These are phyloP conservation scores for Diabrotica undecimpunctata DNA, from an alignment of 1,140 invertebrate genomes.

Conservation along the genomic window DNA sequence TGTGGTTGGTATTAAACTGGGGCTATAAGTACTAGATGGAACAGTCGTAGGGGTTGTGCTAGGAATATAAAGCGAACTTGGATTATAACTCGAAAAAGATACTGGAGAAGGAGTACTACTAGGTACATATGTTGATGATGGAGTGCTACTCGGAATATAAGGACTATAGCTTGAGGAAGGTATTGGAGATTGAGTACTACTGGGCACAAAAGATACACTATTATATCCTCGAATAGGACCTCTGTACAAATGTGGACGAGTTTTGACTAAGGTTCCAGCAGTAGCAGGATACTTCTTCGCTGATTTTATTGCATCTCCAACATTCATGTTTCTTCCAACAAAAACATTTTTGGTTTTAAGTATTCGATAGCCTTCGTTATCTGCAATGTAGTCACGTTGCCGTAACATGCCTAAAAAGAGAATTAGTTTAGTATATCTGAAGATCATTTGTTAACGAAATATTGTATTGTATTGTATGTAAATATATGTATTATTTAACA, in stretches of 20 bases:
- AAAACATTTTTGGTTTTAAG: slow-evolving; percentile 75
- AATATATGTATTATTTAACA: too few relatives aligned
- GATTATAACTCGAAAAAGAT: slow-evolving; percentile 7
- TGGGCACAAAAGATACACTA: slow-evolving; percentile 1
- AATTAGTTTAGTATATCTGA: not conserved
- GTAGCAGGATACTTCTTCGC: slow-evolving; percentile 67
- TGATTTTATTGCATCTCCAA: slow-evolving; percentile 63
- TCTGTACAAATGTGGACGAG: not conserved
- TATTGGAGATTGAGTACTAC: slow-evolving; percentile 22
- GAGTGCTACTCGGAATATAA: not conserved
- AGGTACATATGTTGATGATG: not conserved
- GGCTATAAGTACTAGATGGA: too few relatives aligned
- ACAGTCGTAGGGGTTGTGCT: too few relatives aligned
- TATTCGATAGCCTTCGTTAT: slow-evolving; percentile 73
- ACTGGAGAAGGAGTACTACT: slow-evolving; percentile 1
- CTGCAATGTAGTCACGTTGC: slow-evolving; percentile 83
- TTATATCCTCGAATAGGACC: slow-evolving; percentile 20
- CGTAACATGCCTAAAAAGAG: slow-evolving; percentile 54
- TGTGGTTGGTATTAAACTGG: not conserved
- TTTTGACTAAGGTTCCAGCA: slow-evolving; percentile 54
- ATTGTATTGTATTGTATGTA: too few relatives aligned
- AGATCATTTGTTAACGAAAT: not conserved
- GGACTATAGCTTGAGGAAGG: not conserved
- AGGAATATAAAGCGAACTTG: not conserved
- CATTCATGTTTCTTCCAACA: slow-evolving; percentile 66